Base-by-base conservation (phyloP, 2,888 invertebrate genomes). In the Epistrophella euchroma region DNA sequence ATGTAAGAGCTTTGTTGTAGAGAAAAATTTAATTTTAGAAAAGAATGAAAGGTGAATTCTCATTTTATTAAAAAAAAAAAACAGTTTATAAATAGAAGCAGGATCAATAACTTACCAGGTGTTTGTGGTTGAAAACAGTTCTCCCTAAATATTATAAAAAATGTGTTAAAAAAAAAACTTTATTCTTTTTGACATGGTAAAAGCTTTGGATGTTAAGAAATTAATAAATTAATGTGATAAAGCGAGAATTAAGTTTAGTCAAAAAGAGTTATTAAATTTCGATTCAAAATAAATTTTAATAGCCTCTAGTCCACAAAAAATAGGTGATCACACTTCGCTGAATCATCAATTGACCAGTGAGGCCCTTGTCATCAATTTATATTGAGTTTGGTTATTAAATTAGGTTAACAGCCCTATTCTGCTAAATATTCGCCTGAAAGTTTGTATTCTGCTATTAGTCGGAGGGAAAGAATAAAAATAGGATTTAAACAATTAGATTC, bases 51-150 rank as follows among this genome's bases (percentile, higher is more conserved):
- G 4, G 2, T 5, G 2, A 35, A 32, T 32, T 56, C 17, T 15
- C 13, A 17, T 45, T 52, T 13, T 52, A 50, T 28, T n/a, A 9
- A 25, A 52, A 25, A 15, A 22, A 25, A 22, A 22, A 4, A 25
- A 50, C 10, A 52, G 13, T 50, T 22, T 52, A 52, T 52, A 55
- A 55, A 56, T 56, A 56, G 32, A 35, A 52, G 9, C n/a, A 52
- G 9, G n/a, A 32, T 56, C 11, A 10, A 35, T 32, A 32, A 35
- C 11, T 56, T 35, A 56, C 56, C 56, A 56, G 56, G 56, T 56
- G 56, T 32, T 2, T 56, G 56, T 17, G 32, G 55, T 55, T 32
- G 32, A 35, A 56, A 35, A 35, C 11, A 56, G 10, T 25, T 7
- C 25, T 2, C 22, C 25, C 25, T 15, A n/a, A 25, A 28, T n/a